Evolutionary conservation across 2,888 invertebrate species (phyloP).

Genomic region (Microctonus hyperodae): DNA sequence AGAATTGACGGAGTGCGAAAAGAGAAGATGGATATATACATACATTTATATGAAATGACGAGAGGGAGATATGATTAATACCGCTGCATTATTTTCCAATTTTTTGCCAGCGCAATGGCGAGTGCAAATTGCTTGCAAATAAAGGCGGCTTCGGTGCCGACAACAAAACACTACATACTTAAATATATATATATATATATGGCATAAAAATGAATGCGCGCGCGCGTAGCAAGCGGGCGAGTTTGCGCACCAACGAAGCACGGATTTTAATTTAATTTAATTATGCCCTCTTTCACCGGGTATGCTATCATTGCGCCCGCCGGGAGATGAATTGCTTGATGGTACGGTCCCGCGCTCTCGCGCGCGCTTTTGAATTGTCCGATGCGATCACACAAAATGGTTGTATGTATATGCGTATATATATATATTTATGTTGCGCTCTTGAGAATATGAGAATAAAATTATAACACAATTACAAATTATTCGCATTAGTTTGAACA

Average conservation of each 20-base stretch:
- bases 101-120: slow-evolving; percentile 50
- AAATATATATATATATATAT: no score
- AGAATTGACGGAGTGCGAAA: slow-evolving; percentile 26
- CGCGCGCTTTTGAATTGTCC: slow-evolving; percentile 4
- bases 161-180: slow-evolving; percentile 12
- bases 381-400: neutral
- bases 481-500: neutral
- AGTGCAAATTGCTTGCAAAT: slow-evolving; percentile 59
- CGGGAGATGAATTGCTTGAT: slow-evolving; percentile 50
- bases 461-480: slow-evolving; percentile 2
- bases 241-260: slow-evolving; percentile 33
- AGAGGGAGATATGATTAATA: slow-evolving; percentile 57
- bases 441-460: neutral
- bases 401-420: no score
- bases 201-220: no score
- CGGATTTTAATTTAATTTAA: slow-evolving; percentile 54
- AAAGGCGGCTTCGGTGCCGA: slow-evolving; percentile 45
- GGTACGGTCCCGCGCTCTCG: slow-evolving; percentile 15
- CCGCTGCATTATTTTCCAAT: slow-evolving; percentile 57
- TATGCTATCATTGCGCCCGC: slow-evolving; percentile 44
- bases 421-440: no score
- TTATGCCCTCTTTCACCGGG: slow-evolving; percentile 50
- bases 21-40: slow-evolving; percentile 31
- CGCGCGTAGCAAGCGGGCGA: slow-evolving; percentile 27
- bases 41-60: slow-evolving; percentile 8